Conservation (phyloP, 2,113 vertebrate species). For the Anas platyrhynchos region DNA sequence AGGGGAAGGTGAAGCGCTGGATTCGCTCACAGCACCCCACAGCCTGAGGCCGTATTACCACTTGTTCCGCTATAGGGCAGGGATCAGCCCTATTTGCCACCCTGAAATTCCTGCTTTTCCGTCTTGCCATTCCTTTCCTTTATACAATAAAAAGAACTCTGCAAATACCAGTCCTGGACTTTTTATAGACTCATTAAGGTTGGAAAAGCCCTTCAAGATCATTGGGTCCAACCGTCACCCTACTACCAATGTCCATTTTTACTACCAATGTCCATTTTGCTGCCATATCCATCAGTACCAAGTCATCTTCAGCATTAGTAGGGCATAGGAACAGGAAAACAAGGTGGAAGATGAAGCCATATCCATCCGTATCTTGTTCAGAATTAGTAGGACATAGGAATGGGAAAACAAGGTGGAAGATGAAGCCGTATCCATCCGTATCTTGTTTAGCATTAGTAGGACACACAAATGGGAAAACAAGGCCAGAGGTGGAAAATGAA, state of each 20-base stretch:
- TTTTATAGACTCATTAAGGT: not conserved
- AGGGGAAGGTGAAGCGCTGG: not conserved
- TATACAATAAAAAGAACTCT: not conserved
- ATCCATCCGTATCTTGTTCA: not conserved
- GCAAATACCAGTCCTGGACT: not conserved
- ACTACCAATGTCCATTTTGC: too few species aligned
- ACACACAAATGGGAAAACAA: not conserved
- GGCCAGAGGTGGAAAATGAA: rapidly evolving
- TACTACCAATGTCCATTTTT: too few species aligned
- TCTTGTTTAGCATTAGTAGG: not conserved
- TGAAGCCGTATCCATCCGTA: not conserved
- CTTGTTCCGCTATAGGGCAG: not conserved
- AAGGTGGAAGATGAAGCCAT: too few species aligned
- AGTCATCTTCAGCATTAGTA: not conserved
- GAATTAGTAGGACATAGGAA: too few species aligned
- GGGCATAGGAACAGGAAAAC: too few species aligned
- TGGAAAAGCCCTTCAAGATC: too few species aligned
- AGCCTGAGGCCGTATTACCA: not conserved
- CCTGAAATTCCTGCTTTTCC: not conserved
- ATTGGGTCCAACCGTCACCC: too few species aligned
- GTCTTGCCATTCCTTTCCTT: not conserved
- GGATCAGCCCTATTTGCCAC: not conserved
- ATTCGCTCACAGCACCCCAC: not conserved
- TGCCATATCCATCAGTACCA: rapidly evolving
- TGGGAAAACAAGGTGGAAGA: too few species aligned